Conservation (phyloP, 2,888 invertebrate species). For the Tricholauxania praeusta region DNA sequence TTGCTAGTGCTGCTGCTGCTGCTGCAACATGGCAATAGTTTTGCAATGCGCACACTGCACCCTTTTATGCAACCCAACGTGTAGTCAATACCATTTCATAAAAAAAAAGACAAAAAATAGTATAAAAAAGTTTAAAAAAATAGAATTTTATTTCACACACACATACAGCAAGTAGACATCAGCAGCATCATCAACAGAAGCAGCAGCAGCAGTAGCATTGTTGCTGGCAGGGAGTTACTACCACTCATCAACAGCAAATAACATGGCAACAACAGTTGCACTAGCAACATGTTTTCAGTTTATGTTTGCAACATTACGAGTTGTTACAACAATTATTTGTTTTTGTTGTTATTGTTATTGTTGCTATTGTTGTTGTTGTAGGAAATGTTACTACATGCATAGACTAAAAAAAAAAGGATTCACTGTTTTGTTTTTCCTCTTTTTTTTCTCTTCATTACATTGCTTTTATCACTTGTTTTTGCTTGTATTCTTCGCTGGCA, state of each 20-base stretch:
- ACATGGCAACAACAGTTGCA: conserved; percentile 13
- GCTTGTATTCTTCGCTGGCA: background rate
- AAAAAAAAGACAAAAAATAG: conserved; percentile 4
- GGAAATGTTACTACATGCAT: conserved; percentile 5
- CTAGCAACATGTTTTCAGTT: conserved; percentile 14
- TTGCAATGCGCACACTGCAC: too few species aligned
- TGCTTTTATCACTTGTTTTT: background rate
- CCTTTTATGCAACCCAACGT: background rate
- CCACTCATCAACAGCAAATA: conserved; percentile 25
- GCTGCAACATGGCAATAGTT: too few species aligned
- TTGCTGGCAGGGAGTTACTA: background rate
- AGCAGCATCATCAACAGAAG: conserved; percentile 16
- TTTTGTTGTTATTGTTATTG: conserved; percentile 17
- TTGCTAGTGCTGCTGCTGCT: too few species aligned
- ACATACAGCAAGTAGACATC: conserved; percentile 8
- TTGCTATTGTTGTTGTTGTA: conserved; percentile 3
- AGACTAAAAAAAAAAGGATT: conserved; percentile 9
- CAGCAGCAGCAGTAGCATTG: background rate
- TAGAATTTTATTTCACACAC: too few species aligned
- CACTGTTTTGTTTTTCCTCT: background rate
- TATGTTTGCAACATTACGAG: conserved; percentile 9
- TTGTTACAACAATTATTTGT: background rate
- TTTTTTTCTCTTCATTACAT: background rate
- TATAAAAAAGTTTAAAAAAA: background rate
- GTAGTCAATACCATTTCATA: conserved; percentile 17